A percentile compares a stretch with the other conserved stretches of the same genome.
phyloP scores from a whole-genome alignment of 2,888 invertebrate genomes.

The Chymomyza procnemis region DNA sequence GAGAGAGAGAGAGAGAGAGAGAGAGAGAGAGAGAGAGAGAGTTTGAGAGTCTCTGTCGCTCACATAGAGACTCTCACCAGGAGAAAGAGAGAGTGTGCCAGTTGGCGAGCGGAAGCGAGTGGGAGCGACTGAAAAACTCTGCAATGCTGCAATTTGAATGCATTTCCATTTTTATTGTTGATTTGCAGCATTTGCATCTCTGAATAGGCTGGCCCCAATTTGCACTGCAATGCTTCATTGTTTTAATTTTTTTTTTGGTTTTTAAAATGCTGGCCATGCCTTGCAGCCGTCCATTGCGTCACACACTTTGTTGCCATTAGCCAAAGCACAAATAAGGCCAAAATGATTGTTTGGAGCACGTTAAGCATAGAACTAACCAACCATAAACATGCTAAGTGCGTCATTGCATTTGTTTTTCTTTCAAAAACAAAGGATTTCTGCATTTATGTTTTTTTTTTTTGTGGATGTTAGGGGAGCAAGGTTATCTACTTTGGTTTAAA shows the following conservation, averaged over 20 bases:
- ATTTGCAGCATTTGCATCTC: slow-evolving; percentile 54
- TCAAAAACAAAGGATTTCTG: background rate
- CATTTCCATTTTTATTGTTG: slow-evolving; percentile 53
- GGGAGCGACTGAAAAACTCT: slow-evolving; percentile 30
- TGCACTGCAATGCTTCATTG: slow-evolving; percentile 9
- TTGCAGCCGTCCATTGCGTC: background rate
- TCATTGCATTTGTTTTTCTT: background rate
- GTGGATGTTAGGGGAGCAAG: background rate
- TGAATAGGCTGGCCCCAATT: slow-evolving; percentile 43
- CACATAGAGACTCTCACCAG: too few species aligned
- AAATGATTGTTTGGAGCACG: background rate
- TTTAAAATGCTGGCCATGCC: background rate
- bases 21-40: background rate
- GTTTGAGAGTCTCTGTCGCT: background rate
- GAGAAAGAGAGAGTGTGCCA: background rate
- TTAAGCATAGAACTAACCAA: background rate
- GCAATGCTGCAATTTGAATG: slow-evolving; percentile 60
- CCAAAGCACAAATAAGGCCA: background rate
- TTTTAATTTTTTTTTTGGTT: background rate
- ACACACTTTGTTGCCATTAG: background rate
- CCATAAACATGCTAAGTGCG: background rate
- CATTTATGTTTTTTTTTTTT: background rate
- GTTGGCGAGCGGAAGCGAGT: slow-evolving; percentile 3
- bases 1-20: slow-evolving; percentile 14
- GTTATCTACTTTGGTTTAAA: too few species aligned